These are phyloP conservation scores for Ormyrus thymus DNA, from an alignment of 2,888 invertebrate species.

Conservation along the genomic window DNA sequence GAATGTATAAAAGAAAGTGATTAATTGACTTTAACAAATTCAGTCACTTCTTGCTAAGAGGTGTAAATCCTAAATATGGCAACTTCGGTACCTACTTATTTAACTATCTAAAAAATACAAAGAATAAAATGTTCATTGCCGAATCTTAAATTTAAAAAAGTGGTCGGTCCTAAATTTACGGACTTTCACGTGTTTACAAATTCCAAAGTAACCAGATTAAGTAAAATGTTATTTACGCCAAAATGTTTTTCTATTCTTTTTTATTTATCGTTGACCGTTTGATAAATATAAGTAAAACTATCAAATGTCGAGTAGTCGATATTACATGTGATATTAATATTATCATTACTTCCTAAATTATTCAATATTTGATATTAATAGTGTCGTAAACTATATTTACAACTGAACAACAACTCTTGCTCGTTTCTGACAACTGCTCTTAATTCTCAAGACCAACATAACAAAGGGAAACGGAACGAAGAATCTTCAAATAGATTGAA, in stretches of 20 bases:
- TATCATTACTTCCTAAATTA: conserved; percentile 63
- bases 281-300: conserved; percentile 66
- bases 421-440: conserved; percentile 49
- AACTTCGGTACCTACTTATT: conserved; percentile 61
- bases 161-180: conserved; percentile 13
- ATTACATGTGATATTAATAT: conserved; percentile 67
- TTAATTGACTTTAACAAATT: conserved; percentile 46
- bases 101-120: conserved; percentile 20
- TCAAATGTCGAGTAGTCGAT: conserved; percentile 68
- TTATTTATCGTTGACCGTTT: conserved; percentile 43
- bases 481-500: conserved; percentile 15
- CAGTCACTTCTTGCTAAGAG: conserved; percentile 38
- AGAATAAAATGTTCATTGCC: conserved; percentile 1
- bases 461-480: conserved; percentile 48
- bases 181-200: conserved; percentile 5
- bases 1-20: conserved; percentile 28
- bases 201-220: conserved; percentile 4
- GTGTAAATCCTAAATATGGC: conserved; percentile 63
- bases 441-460: conserved; percentile 56
- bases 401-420: conserved; percentile 70
- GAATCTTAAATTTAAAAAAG: conserved; percentile 25
- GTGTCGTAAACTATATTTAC: conserved; percentile 71
- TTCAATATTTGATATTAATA: conserved; percentile 65
- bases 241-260: conserved; percentile 16
- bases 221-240: conserved; percentile 6